phyloP scores from a whole-genome alignment of 2,888 invertebrate species.

The Dynastes maya region DNA sequence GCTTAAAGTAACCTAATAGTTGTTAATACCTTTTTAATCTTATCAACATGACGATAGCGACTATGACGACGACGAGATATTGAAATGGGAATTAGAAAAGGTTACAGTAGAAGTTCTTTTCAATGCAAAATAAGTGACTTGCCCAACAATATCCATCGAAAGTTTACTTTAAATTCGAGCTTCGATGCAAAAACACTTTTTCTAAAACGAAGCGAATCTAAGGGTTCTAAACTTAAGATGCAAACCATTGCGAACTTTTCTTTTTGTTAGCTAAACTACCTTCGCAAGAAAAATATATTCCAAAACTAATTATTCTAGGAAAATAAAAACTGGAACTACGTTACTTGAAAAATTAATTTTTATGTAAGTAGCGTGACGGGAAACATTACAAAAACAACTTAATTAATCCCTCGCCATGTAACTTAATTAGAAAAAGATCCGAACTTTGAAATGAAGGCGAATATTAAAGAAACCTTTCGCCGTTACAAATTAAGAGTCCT shows the following conservation, averaged over 20 bases:
- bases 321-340: slow-evolving; percentile 2
- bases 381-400: slow-evolving; percentile 33
- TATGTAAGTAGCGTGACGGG: background rate
- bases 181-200: no score
- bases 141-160: no score
- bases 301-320: background rate
- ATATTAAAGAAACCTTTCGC: slow-evolving; percentile 34
- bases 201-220: no score
- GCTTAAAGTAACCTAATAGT: no score
- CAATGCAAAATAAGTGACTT: no score
- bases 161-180: no score
- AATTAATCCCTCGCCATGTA: slow-evolving; percentile 26
- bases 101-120: no score
- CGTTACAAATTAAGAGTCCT: slow-evolving; percentile 12
- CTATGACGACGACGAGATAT: no score
- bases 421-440: slow-evolving; percentile 32
- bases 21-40: no score
- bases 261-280: background rate
- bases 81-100: no score
- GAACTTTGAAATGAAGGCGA: slow-evolving; percentile 16
- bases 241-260: background rate
- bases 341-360: slow-evolving; percentile 1
- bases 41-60: no score
- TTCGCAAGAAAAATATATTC: background rate
- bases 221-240: no score